Percentiles rank a stretch among this genome's conserved stretches.
These are phyloP conservation scores for Microchirus variegatus DNA, from an alignment of 2,797 vertebrate genomes.

Conservation along the genomic window DNA sequence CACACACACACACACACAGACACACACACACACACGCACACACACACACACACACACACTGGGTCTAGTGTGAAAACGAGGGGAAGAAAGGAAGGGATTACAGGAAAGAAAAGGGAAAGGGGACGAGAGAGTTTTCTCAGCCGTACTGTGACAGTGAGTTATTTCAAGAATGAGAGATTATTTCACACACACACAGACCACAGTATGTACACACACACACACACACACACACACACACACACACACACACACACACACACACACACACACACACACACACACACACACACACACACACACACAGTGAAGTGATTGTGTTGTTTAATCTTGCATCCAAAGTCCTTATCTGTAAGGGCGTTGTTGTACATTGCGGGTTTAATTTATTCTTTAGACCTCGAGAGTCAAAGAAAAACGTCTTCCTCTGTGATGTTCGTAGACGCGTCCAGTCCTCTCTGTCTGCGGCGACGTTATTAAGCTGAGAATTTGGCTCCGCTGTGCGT, in stretches of 20 bases:
- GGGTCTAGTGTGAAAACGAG: conserved; percentile 59
- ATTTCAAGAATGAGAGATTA: conserved; percentile 75
- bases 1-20: conserved; percentile 14
- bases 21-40: not conserved
- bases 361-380: not conserved
- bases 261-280: conserved; percentile 40
- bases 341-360: conserved; percentile 15
- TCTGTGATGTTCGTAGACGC: not conserved
- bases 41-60: conserved; percentile 20
- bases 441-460: not conserved
- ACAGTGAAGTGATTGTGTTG: conserved; percentile 54
- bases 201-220: conserved; percentile 51
- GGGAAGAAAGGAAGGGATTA: conserved; percentile 70
- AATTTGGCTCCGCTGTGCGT: not conserved
- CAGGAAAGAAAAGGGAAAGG: conserved; percentile 66
- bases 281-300: conserved; percentile 42
- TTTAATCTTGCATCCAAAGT: conserved; percentile 43
- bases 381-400: conserved; percentile 3
- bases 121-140: conserved; percentile 63
- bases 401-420: conserved; percentile 3
- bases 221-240: conserved; percentile 52
- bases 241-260: conserved; percentile 38
- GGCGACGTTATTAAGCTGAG: not conserved
- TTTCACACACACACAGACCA: conserved; percentile 42
- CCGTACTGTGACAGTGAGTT: conserved; percentile 64